Evolutionary conservation across 2,888 invertebrate genomes (phyloP), one percentile per base, ranked within the genome.

Genomic region (Protodeltote pygarga): DNA sequence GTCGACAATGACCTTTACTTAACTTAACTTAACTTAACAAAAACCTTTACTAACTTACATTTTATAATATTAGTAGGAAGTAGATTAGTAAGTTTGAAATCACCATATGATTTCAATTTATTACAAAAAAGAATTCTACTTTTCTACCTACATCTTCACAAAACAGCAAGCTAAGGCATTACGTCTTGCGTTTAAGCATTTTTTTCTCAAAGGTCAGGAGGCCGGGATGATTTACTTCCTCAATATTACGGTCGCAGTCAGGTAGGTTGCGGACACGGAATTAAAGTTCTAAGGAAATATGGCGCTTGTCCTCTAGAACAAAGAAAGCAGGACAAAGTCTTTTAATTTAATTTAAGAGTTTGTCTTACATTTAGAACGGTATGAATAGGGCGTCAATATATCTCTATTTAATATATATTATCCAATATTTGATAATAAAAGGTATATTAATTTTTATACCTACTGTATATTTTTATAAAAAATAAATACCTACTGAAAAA

Each of bases 241-340:
- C 81, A 81, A 87, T 88, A 88, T 84, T 74, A 79, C 74, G 52
- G 40, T 39, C 59, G 50, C 70, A 44, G 84, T 76, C 86, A 87
- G 85, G 85, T 85, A 83, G 79, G 75, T 50, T 73, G 68, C 71
- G 70, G 77, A 73, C 76, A 73, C 73, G 74, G 83, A 85, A 87
- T 87, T 87, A 86, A 84, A 84, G 76, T 80, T 73, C 68, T 50
- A 50, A 72, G 77, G 71, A 86, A 83, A 83, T 86, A 85, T 85
- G 73, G 77, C 76, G 48, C 48, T 41, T 62, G 63, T 71, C 71
- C 71, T 68, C 55, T 58, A 54, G 62, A 19, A 16, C 40, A 31
- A 62, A 32, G 14, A 41, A 64, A 44, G 13, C 37, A 39, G 48
- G 27, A 28, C 44, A 24, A 35, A 39, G 33, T 35, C n/a, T n/a